phyloP scores from a whole-genome alignment of 2,113 vertebrate genomes.

The human region DNA sequence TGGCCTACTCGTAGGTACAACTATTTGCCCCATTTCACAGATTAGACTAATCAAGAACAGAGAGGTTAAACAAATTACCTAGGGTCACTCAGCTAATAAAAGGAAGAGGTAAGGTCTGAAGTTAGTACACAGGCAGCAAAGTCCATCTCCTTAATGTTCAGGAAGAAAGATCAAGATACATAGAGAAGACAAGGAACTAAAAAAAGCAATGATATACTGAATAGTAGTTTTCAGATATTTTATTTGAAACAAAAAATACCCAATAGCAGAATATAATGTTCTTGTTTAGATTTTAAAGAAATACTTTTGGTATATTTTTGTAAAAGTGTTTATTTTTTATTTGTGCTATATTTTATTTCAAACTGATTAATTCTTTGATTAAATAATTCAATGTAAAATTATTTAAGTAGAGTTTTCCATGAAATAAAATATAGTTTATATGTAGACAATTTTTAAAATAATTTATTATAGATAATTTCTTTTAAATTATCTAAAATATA shows the following conservation, averaged over 20 bases:
- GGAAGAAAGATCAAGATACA: neutral
- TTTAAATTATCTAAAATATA: neutral
- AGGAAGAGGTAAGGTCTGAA: neutral
- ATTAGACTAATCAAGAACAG: neutral
- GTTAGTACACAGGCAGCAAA: neutral
- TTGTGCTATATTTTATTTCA: neutral
- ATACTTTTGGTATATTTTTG: neutral
- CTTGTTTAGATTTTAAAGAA: neutral
- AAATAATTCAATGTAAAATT: neutral
- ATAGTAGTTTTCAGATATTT: neutral
- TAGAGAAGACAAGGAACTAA: neutral
- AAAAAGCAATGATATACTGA: neutral
- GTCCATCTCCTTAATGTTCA: neutral
- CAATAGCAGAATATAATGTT: neutral
- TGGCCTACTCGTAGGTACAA: neutral
- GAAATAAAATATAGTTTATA: neutral
- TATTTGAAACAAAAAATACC: neutral
- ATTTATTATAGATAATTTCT: neutral
- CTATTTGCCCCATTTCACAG: neutral
- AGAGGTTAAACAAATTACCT: neutral
- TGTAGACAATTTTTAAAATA: neutral
- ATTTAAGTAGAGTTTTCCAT: neutral
- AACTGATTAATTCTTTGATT: neutral
- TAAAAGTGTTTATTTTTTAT: neutral
- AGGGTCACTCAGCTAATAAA: neutral